Evolutionary conservation across 2,797 vertebrate species (phyloP).

Genomic region (Thunnus albacares): DNA sequence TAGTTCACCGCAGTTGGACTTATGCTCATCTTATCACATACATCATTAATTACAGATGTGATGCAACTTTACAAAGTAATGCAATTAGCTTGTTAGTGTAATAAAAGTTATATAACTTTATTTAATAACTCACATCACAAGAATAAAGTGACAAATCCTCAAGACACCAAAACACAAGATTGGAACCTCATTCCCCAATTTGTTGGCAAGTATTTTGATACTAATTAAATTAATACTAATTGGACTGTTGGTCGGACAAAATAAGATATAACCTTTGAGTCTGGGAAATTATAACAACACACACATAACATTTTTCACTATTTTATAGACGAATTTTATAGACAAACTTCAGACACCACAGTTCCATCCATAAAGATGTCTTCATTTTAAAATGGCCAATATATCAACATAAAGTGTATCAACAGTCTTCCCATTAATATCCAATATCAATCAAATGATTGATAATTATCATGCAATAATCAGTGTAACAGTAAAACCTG

Average conservation of each 20-base stretch:
- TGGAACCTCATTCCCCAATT: background rate
- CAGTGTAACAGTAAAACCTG: background rate
- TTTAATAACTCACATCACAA: background rate
- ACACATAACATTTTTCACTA: too few species aligned
- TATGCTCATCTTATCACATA: conserved; percentile 14
- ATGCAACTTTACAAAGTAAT: conserved; percentile 7
- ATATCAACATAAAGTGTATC: background rate
- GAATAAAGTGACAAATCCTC: background rate
- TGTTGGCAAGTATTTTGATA: background rate
- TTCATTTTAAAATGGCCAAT: conserved; percentile 10
- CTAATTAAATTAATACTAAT: background rate
- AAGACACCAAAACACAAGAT: background rate
- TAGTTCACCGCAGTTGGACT: background rate
- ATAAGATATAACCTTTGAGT: too few species aligned
- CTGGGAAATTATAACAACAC: too few species aligned
- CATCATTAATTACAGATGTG: background rate
- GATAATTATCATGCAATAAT: too few species aligned
- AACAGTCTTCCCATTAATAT: too few species aligned
- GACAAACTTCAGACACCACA: background rate
- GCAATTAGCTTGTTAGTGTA: background rate
- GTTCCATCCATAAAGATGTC: background rate
- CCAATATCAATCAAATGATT: too few species aligned
- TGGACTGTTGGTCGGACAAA: too few species aligned
- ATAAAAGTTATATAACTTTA: conserved; percentile 3
- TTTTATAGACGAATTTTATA: too few species aligned